Base-by-base conservation (phyloP, 1,140 invertebrate genomes). In the Cotesia typhae region DNA sequence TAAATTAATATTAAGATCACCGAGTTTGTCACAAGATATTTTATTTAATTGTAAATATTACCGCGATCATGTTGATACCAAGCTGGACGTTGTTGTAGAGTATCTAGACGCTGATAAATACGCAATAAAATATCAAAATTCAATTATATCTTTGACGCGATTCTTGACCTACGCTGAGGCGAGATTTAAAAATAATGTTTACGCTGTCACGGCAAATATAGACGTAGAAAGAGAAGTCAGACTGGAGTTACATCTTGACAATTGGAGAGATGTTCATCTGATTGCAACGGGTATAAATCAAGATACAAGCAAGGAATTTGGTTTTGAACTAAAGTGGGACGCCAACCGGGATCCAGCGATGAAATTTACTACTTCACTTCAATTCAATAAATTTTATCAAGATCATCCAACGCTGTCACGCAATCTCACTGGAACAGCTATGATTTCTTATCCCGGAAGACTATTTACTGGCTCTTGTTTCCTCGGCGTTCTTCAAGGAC, bases 271-370 rank as follows among this genome's bases (percentile, higher is more conserved):
- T 80, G 85, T 95, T n/a, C 90, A 92, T 73, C 78, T 94, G 14
- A 88, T 89, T 1, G 82, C 91, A 64, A 89, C 88, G 37, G 88
- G 89, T 0, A 84, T 90, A 4, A 89, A 90, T 71, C 88, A 89
- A 28, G 80, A 85, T 0, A 79, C 84, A 17, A 88, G 88, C 14
- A 92, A 93, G 77, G 90, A 91, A 66, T 83, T 91, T 3, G 91
- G 90, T 0, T 81, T 92, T 0, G 92, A 92, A 71, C 78, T 95
- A 0, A 94, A 94, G 76, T 95, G 93, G 93, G 93, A 95, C 78
- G 92, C 92, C 0, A 94, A 94, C 83, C 88, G 94, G 7, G 92
- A 95, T 87, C 93, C 93, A 0, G 89, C 90, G 53, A 89, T 93
- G 77, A 92, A 92, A 79, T 80, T 93, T 9, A 87, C 88, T 37